Base-by-base conservation (phyloP, 2,113 vertebrate genomes). In the Amphilophus citrinellus region DNA sequence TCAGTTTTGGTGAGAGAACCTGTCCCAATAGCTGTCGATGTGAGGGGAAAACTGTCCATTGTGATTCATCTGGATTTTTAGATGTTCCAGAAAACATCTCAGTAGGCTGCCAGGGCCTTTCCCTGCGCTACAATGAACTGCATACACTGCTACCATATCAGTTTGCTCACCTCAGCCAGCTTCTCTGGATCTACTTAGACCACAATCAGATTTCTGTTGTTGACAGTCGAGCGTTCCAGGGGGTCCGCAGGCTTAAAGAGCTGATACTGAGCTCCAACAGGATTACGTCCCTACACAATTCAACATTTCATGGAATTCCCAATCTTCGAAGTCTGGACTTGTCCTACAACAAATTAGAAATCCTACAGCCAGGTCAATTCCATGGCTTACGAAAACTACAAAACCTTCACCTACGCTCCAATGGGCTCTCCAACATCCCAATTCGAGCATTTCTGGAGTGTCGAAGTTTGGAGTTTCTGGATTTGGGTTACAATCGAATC, bases 31-130 rank as follows among this genome's bases (percentile, higher is more conserved):
- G 88, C 94, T 99, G 98, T 93, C 95, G 97, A 83, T 99, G 98
- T 30, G 98, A 99, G 76, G 98, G 98, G 68, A 99, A 99, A 95
- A 99, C 99, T n/a, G 97, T 99, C 77, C 98, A 99, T 94, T 99
- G 98, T 79, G 98, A 99, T 90, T 98, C 98, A 1, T 97, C 97
- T 2, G 97, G 97, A 3, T 98, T 99, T 88, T 88, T 96, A 84
- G 98, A 99, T 85, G 97, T 99, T 89, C 98, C 98, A 2, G 97
- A 98, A 92, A 99, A 99, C 89, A 98, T 99, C 92, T 98, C 98
- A 1, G 95, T 96, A 1, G 98, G 98, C 61, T 99, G 98, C 62
- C 98, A 99, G 92, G 98, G 98, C 93, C 95, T 99, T 84, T 99
- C 98, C 0, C 88, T 99, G 80, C 96, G 98, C 77, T 99, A 99